Conservation (phyloP, 2,113 vertebrate genomes). For the Laticauda laticaudata region DNA sequence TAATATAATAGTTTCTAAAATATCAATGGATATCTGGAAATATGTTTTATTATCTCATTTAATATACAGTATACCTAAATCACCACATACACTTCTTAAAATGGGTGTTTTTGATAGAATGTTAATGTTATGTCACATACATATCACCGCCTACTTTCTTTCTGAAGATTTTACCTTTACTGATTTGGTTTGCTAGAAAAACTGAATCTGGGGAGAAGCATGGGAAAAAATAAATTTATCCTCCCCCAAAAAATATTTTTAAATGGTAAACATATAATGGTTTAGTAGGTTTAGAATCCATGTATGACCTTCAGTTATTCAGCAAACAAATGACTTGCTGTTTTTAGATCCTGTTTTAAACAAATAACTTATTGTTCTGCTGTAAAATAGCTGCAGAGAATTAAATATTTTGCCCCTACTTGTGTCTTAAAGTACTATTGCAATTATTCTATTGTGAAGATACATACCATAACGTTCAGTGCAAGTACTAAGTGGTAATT, state of each 20-base stretch:
- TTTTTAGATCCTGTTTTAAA: conserved; percentile 34
- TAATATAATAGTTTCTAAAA: conserved; percentile 3
- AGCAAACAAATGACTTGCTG: conserved; percentile 14
- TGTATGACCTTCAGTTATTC: conserved; percentile 25
- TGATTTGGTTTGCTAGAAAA: background rate
- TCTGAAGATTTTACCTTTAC: conserved; percentile 2
- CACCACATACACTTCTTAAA: background rate
- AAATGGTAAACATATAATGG: conserved; percentile 16
- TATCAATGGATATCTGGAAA: background rate
- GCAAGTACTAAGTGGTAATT: background rate
- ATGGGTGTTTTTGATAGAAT: accelerated
- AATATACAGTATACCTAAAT: background rate
- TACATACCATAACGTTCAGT: background rate
- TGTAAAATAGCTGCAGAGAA: conserved; percentile 13
- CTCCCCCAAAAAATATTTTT: background rate
- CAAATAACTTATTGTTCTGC: background rate
- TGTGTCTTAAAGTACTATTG: background rate
- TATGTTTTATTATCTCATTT: conserved; percentile 2
- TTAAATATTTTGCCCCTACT: conserved; percentile 19
- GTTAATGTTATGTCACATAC: background rate
- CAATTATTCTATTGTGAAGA: conserved; percentile 16
- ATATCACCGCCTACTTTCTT: background rate
- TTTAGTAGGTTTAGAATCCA: background rate
- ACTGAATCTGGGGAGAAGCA: conserved; percentile 5
- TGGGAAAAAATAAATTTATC: conserved; percentile 12